A percentile compares a stretch with the other conserved stretches of the same genome.
phyloP scores from a whole-genome alignment of 2,113 vertebrate genomes.

The Passer montanus region DNA sequence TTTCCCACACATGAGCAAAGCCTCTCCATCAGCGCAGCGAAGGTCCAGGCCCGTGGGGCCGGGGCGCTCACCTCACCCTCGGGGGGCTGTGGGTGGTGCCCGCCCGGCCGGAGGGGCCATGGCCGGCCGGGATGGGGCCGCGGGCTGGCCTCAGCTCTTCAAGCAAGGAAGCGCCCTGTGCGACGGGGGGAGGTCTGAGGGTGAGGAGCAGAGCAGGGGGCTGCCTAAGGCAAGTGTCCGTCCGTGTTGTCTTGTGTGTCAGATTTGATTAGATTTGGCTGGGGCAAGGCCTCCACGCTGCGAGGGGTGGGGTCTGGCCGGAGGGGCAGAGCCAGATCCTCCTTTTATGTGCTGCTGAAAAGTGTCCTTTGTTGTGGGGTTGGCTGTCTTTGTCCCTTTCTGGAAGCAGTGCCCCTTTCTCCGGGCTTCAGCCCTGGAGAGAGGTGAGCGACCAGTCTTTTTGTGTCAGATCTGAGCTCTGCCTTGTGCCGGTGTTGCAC shows the following conservation, averaged over 20 bases:
- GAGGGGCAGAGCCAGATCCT: slow-evolving; percentile 27
- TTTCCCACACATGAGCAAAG: background rate
- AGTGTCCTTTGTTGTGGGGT: slow-evolving; percentile 50
- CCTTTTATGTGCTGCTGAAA: slow-evolving; percentile 44
- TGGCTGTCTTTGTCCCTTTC: slow-evolving; percentile 27
- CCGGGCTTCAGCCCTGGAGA: background rate
- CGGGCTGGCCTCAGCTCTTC: background rate
- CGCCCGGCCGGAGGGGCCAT: fast-evolving
- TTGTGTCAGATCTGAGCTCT: background rate
- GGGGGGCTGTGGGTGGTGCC: background rate
- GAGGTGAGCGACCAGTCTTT: background rate
- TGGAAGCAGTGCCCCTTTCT: slow-evolving; percentile 18
- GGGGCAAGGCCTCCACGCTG: slow-evolving; percentile 11
- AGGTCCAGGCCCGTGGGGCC: background rate
- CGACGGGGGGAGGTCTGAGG: background rate
- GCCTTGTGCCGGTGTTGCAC: background rate
- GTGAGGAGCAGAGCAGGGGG: background rate
- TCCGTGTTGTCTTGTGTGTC: background rate
- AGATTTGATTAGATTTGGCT: slow-evolving; percentile 42
- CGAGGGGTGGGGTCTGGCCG: slow-evolving; percentile 44
- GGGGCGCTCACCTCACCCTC: background rate
- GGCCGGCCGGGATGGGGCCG: background rate
- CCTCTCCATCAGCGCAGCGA: fast-evolving
- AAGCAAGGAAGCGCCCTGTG: background rate
- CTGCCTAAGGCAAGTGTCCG: background rate